Conservation (phyloP, 2,888 invertebrate genomes). For the Rosalia funebris region DNA sequence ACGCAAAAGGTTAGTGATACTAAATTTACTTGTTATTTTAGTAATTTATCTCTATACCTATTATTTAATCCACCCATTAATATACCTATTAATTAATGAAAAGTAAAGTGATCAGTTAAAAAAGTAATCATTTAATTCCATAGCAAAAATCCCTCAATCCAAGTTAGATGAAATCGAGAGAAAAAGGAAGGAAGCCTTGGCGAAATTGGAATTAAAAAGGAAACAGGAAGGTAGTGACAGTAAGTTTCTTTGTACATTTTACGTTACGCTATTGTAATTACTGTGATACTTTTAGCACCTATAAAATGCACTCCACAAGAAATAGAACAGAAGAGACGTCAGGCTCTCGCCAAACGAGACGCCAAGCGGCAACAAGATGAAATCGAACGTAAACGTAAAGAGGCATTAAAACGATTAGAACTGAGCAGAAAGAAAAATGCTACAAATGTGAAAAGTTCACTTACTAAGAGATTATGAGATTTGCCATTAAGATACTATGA, state of each 20-base stretch:
- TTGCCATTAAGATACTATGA: constrained; percentile 9
- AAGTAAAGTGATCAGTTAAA: too few species aligned
- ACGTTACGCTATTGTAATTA: constrained; percentile 11
- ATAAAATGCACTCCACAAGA: constrained; percentile 63
- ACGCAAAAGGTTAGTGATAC: constrained; percentile 22
- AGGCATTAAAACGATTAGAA: constrained; percentile 58
- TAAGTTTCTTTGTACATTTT: too few species aligned
- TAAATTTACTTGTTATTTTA: constrained; percentile 9
- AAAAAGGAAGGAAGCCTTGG: constrained; percentile 70
- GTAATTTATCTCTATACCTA: too few species aligned
- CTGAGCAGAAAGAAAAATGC: constrained; percentile 52
- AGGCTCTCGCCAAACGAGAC: constrained; percentile 63
- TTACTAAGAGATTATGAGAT: constrained; percentile 40
- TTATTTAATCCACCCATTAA: too few species aligned
- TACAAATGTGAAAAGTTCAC: constrained; percentile 40
- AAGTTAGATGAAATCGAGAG: constrained; percentile 72
- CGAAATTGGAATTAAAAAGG: constrained; percentile 68
- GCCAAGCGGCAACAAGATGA: constrained; percentile 60
- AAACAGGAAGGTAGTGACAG: constrained; percentile 42
- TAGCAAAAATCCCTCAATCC: constrained; percentile 57
- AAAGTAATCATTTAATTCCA: too few species aligned
- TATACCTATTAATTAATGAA: too few species aligned
- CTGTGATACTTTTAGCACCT: constrained; percentile 41
- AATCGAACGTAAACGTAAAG: constrained; percentile 59
- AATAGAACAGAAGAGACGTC: constrained; percentile 64